Evolutionary conservation across 2,113 vertebrate genomes (phyloP).

Genomic region (Fulica atra): DNA sequence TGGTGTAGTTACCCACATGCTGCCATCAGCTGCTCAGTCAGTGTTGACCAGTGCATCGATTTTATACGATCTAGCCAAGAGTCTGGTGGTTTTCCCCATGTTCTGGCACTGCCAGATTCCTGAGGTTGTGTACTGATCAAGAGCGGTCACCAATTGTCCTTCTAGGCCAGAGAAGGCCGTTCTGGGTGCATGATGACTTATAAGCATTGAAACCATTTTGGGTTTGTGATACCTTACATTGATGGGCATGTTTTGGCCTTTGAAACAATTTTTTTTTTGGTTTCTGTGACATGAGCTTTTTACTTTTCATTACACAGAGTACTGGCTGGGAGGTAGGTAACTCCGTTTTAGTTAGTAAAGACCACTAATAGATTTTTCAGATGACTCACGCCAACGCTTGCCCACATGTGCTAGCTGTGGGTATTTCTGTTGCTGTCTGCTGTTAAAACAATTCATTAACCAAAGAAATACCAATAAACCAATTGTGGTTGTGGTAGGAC

Average conservation of each 20-base stretch:
- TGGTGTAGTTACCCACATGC: background rate
- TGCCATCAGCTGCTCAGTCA: background rate
- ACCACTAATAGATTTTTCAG: constrained; percentile 81
- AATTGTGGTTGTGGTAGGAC: constrained; percentile 71
- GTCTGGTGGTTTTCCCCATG: background rate
- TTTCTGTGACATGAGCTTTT: constrained; percentile 82
- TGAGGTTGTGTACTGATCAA: background rate
- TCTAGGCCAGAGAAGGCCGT: background rate
- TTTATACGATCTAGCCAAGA: background rate
- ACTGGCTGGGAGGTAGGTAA: constrained; percentile 99
- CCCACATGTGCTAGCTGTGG: constrained; percentile 92
- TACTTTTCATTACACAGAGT: constrained; percentile 97
- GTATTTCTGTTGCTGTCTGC: constrained; percentile 89
- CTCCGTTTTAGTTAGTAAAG: constrained; percentile 83
- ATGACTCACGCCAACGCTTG: constrained; percentile 86
- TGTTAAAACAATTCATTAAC: constrained; percentile 92
- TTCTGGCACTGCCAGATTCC: background rate
- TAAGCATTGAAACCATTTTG: background rate
- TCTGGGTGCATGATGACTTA: constrained; percentile 14
- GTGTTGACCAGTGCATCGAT: background rate
- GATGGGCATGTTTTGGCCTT: constrained; percentile 71
- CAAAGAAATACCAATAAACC: constrained; percentile 79
- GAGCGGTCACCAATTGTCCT: background rate
- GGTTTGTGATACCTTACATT: constrained; percentile 23
- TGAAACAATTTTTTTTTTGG: constrained; percentile 60